Evolutionary conservation across 1,140 invertebrate species (phyloP), one percentile per base, ranked within the genome.

Genomic region (Plutomurus gul): DNA sequence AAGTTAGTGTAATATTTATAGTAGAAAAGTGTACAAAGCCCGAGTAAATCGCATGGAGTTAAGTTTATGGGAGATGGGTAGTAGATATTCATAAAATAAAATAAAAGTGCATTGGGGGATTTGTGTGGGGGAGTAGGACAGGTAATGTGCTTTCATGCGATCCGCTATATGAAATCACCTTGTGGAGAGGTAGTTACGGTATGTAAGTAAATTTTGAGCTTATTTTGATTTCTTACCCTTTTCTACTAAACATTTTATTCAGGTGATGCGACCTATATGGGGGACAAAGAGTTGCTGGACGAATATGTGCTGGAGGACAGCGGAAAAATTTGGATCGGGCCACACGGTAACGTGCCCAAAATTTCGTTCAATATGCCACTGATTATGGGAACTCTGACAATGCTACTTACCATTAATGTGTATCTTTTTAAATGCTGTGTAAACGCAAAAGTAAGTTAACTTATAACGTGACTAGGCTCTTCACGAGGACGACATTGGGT

Each of bases 271-370:
- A 92, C 93, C 11, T 93, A 90, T 86, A 89, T 94, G 89, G 88
- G 90, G 39, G 89, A 92, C 78, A 89, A 90, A 49, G 87, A 88
- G 5, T 88, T 89, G 37, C 86, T 90, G 33, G 87, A 91, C 43
- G 93, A 94, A 85, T 94, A 93, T 85, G 89, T 94, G 3, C 85
- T 92, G 30, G 93, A 92, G 82, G 93, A 94, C 78, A 89, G 87
- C 74, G 93, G 93, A n/a, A 92, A 93, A 85, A 90, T 94, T 72
- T 94, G 92, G 91, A 90, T 90, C 81, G 93, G 93, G 2, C 90
- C 91, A 1, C 90, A 90, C 85, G 89, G n/a, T n/a, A n/a, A n/a
- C n/a, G n/a, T n/a, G n/a, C n/a, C n/a, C n/a, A n/a, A n/a, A n/a
- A n/a, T n/a, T n/a, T n/a, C n/a, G n/a, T n/a, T n/a, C n/a, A n/a